These are phyloP conservation scores for Lamellibrachia satsuma DNA, from an alignment of 2,888 invertebrate species.

Conservation along the genomic window DNA sequence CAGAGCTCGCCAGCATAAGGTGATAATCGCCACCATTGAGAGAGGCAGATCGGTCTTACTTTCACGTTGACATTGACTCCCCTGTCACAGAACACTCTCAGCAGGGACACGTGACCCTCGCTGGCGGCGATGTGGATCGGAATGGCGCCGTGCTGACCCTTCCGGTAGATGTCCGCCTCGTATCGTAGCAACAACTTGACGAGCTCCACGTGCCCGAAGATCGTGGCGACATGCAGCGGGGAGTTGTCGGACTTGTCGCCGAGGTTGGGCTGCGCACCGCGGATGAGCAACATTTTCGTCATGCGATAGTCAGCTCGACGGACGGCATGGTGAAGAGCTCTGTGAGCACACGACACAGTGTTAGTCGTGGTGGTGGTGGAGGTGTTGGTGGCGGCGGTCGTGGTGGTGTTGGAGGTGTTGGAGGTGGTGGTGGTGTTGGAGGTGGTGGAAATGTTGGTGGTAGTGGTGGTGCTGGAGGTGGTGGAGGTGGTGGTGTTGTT, in stretches of 20 bases:
- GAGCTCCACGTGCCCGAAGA: conserved; percentile 44
- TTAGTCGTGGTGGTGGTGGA: background rate
- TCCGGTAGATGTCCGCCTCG: conserved; percentile 43
- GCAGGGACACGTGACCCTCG: conserved; percentile 42
- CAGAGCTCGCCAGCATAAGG: too few relatives aligned
- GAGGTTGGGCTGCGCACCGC: conserved; percentile 42
- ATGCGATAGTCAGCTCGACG: conserved; percentile 43
- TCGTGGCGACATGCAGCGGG: conserved; percentile 44
- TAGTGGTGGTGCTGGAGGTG: too few relatives aligned
- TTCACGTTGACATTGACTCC: conserved; percentile 42
- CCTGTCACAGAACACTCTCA: conserved; percentile 38
- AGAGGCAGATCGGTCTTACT: background rate
- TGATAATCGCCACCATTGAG: too few relatives aligned
- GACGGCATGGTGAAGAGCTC: conserved; percentile 43
- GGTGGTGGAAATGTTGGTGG: too few relatives aligned
- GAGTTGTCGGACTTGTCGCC: conserved; percentile 40
- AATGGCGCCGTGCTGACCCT: conserved; percentile 43
- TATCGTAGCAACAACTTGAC: conserved; percentile 41
- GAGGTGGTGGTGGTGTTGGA: too few relatives aligned
- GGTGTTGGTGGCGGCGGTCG: too few relatives aligned
- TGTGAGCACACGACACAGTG: background rate
- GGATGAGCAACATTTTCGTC: conserved; percentile 41
- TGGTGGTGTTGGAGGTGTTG: background rate
- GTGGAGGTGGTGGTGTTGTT: too few relatives aligned
- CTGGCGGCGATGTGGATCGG: conserved; percentile 46